Conservation (phyloP, 2,113 vertebrate species). For the Nanorana parkeri region DNA sequence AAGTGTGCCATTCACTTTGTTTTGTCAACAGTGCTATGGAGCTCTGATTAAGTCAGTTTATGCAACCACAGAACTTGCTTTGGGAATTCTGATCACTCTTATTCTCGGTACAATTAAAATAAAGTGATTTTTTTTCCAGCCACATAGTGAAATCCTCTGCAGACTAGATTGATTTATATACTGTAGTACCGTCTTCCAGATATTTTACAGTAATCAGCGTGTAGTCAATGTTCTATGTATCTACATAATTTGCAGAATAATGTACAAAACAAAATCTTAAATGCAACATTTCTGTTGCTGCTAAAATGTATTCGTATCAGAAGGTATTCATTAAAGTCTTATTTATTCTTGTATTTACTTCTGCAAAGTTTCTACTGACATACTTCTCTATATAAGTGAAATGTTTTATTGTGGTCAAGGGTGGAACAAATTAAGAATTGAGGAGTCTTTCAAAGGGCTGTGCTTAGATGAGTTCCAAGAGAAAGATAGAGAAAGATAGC, state of each 20-base stretch:
- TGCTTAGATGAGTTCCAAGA: no score
- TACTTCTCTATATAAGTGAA: no score
- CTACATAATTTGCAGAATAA: not conserved
- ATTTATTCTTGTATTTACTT: not conserved
- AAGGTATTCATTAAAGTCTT: not conserved
- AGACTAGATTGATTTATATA: constrained; percentile 30
- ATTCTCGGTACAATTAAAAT: constrained; percentile 39
- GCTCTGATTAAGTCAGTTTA: constrained; percentile 26
- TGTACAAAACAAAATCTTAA: not conserved
- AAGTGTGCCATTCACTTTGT: not conserved
- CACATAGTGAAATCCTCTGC: constrained; percentile 31
- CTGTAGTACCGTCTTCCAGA: not conserved
- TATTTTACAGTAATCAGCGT: constrained; percentile 29
- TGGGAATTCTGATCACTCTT: constrained; percentile 21
- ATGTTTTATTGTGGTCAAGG: no score
- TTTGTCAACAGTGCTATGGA: not conserved
- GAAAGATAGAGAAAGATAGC: no score
- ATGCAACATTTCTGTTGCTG: constrained; percentile 2
- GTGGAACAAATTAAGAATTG: no score
- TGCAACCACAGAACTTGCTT: constrained; percentile 22
- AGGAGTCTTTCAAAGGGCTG: no score
- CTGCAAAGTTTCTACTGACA: no score
- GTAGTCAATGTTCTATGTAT: no score
- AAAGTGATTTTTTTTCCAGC: constrained; percentile 41
- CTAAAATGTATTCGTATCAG: constrained; percentile 16